Evolutionary conservation across 2,113 vertebrate species (phyloP).

Genomic region (Struthidea cinerea): DNA sequence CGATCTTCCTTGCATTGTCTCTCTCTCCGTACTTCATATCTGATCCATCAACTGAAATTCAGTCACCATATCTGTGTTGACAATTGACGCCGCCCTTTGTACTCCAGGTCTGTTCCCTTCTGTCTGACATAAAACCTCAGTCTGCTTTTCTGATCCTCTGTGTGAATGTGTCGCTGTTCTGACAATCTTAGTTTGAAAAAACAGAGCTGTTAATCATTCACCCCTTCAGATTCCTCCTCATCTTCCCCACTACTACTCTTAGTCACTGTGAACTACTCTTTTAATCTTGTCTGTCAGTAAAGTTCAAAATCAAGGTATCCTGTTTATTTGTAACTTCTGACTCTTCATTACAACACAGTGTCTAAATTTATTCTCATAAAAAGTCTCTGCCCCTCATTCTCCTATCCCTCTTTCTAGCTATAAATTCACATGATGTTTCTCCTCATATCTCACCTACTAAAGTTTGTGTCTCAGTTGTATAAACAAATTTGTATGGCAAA

Average conservation of each 20-base stretch:
- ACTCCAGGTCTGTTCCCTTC: neutral
- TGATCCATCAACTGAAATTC: neutral
- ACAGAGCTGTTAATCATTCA: neutral
- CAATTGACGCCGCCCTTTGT: neutral
- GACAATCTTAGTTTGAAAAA: neutral
- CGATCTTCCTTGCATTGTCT: neutral
- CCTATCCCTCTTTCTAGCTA: neutral
- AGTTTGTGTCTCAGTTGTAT: neutral
- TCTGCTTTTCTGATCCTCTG: neutral
- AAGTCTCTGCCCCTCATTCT: neutral
- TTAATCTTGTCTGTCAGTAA: neutral
- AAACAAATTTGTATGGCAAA: slow-evolving; percentile 15
- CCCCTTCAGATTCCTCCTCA: neutral
- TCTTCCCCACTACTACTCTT: neutral
- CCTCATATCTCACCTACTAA: neutral
- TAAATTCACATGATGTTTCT: neutral
- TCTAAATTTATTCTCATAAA: neutral
- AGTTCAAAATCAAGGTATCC: neutral
- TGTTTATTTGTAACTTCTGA: neutral
- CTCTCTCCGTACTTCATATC: neutral
- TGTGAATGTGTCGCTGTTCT: neutral
- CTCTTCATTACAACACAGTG: neutral
- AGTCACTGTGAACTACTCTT: neutral
- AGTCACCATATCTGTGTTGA: neutral
- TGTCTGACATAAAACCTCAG: neutral